phyloP scores from a whole-genome alignment of 2,797 vertebrate genomes.

The Spizella passerina region DNA sequence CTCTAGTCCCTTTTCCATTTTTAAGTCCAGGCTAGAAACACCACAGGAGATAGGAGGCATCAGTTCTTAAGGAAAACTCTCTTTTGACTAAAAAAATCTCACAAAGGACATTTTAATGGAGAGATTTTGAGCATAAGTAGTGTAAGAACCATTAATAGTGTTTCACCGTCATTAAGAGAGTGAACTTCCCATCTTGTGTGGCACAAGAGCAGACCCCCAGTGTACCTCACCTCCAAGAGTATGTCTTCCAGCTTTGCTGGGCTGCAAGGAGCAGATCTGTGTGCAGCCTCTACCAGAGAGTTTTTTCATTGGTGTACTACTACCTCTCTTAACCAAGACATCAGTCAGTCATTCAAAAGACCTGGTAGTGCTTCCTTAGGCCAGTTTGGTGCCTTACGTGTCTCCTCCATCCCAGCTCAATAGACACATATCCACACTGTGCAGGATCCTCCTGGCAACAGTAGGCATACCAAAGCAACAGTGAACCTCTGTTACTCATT shows the following conservation, averaged over 20 bases:
- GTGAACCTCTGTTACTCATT: constrained; percentile 8
- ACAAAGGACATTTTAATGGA: background rate
- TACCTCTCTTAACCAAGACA: background rate
- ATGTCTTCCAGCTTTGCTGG: background rate
- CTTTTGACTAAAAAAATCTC: background rate
- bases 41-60: background rate
- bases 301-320: background rate
- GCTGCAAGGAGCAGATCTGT: background rate
- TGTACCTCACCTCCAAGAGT: background rate
- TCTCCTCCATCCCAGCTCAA: background rate
- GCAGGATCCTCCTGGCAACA: background rate
- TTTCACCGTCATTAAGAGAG: background rate
- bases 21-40: background rate
- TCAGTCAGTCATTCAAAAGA: background rate
- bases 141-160: background rate
- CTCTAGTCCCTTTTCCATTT: background rate
- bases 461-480: background rate
- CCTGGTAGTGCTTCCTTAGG: background rate
- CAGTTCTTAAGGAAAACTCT: background rate
- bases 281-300: background rate
- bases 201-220: background rate
- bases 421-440: background rate
- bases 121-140: background rate
- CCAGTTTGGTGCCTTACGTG: background rate
- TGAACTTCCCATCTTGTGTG: background rate